Evolutionary conservation across 2,113 vertebrate species (phyloP).

Genomic region (Gambusia holbrooki): DNA sequence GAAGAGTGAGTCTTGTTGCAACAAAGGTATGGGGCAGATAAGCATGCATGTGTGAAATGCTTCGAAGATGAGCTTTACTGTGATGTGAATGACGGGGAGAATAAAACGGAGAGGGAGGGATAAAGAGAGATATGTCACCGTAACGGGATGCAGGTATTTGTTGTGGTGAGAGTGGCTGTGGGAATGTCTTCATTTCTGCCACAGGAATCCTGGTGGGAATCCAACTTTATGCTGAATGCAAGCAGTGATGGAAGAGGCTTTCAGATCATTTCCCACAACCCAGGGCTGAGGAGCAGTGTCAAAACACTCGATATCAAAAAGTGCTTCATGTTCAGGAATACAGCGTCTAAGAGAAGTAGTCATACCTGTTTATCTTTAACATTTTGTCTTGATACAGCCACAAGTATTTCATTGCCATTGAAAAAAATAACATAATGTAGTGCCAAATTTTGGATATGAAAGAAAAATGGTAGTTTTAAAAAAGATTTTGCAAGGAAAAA

Average conservation of each 20-base stretch:
- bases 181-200: conserved; percentile 42
- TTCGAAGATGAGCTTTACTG: conserved; percentile 57
- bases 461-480: background rate
- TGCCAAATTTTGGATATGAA: background rate
- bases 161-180: conserved; percentile 10
- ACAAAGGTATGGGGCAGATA: conserved; percentile 72
- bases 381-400: background rate
- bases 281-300: background rate
- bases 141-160: conserved; percentile 40
- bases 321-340: background rate
- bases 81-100: conserved; percentile 32
- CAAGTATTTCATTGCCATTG: background rate
- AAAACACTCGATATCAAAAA: background rate
- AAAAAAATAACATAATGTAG: background rate
- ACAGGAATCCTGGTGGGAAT: conserved; percentile 13
- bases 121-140: conserved; percentile 11
- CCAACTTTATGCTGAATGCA: conserved; percentile 13
- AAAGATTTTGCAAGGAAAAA: background rate
- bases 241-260: background rate
- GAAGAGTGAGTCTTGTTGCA: conserved; percentile 54
- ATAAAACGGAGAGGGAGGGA: background rate
- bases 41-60: conserved; percentile 60
- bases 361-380: background rate
- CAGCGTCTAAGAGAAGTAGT: background rate
- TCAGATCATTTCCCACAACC: background rate